A percentile compares a stretch with the other conserved stretches of the same genome.
phyloP scores from a whole-genome alignment of 2,888 invertebrate genomes.

The Erpobdella octoculata region DNA sequence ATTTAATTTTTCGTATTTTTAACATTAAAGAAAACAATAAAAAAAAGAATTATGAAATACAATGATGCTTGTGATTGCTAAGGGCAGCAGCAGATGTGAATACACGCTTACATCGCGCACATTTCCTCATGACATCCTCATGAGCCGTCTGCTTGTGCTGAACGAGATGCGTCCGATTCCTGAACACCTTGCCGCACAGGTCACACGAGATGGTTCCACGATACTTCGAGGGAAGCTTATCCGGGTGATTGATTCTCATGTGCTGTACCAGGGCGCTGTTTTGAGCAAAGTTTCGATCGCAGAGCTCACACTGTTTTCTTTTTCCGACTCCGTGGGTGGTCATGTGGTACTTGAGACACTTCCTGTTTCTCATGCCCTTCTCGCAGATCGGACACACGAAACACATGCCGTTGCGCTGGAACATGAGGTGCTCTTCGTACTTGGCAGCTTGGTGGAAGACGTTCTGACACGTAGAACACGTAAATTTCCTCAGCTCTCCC shows the following conservation, averaged over 20 bases:
- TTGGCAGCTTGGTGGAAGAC: constrained; percentile 12
- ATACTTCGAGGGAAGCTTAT: constrained; percentile 12
- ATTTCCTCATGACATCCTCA: constrained; percentile 19
- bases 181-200: constrained; percentile 15
- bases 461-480: constrained; percentile 14
- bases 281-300: constrained; percentile 22
- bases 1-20: background rate
- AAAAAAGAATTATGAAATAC: background rate
- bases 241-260: constrained; percentile 25
- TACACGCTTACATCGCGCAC: constrained; percentile 11
- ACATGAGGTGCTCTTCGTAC: constrained; percentile 21
- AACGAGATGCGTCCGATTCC: constrained; percentile 5
- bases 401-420: constrained; percentile 13
- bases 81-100: constrained; percentile 25
- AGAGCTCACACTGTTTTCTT: constrained; percentile 17
- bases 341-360: constrained; percentile 29
- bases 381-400: constrained; percentile 24
- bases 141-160: constrained; percentile 20
- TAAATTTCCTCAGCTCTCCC: constrained; percentile 18
- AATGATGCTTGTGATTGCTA: constrained; percentile 23
- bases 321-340: constrained; percentile 20
- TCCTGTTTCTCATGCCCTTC: constrained; percentile 26
- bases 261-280: constrained; percentile 24
- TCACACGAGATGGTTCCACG: constrained; percentile 21
- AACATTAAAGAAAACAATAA: background rate